A percentile compares a stretch with the other conserved stretches of the same genome.
These are phyloP conservation scores for Nomada fabriciana DNA, from an alignment of 2,888 invertebrate species.

Conservation along the genomic window DNA sequence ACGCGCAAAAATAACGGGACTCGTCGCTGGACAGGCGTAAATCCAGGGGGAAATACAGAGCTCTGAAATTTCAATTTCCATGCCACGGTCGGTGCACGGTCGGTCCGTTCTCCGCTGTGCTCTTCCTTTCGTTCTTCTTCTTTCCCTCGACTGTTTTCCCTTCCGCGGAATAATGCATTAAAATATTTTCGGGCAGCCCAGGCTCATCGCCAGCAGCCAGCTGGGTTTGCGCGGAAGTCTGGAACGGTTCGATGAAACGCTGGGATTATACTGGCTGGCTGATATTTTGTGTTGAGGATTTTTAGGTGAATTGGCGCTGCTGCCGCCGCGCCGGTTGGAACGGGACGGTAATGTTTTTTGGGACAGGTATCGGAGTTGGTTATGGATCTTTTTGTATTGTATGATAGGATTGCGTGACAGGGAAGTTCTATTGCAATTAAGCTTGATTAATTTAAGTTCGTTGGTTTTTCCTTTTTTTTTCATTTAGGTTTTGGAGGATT, in stretches of 20 bases:
- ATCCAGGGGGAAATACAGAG: constrained; percentile 24
- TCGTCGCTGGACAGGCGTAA: constrained; percentile 29
- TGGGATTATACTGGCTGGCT: neutral
- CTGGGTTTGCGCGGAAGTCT: neutral
- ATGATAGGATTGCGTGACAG: too few relatives aligned
- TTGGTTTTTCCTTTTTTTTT: neutral
- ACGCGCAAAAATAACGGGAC: constrained; percentile 52
- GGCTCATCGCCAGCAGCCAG: neutral
- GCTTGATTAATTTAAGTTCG: too few relatives aligned
- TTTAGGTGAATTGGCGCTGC: neutral
- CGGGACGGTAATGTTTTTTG: neutral
- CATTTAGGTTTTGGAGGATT: neutral
- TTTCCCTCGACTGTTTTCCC: constrained; percentile 11
- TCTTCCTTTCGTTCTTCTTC: neutral
- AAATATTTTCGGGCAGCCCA: constrained; percentile 20
- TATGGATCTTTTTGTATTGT: too few relatives aligned
- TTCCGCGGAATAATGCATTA: constrained; percentile 17
- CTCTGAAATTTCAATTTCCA: constrained; percentile 45
- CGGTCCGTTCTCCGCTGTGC: neutral
- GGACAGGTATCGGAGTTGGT: too few relatives aligned
- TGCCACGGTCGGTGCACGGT: neutral
- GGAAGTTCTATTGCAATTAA: too few relatives aligned
- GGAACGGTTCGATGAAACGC: neutral
- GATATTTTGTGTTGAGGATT: neutral
- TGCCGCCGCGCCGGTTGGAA: neutral